Percentiles rank a stretch among this genome's conserved stretches.
These are phyloP conservation scores for Danio choprae DNA, from an alignment of 2,797 vertebrate genomes.

Conservation along the genomic window DNA sequence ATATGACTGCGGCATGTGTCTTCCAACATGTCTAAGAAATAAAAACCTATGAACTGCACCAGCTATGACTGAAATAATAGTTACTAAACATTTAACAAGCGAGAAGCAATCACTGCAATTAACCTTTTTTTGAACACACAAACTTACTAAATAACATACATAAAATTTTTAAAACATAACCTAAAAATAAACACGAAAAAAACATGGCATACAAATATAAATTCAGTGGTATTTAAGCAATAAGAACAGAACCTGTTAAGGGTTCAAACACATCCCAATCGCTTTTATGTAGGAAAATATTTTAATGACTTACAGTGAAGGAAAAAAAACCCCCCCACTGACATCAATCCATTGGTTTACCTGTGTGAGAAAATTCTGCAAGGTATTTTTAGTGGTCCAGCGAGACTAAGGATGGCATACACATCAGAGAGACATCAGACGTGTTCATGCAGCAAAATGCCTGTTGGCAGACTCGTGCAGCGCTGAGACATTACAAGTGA, in stretches of 20 bases:
- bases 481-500: slow-evolving; percentile 8
- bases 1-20: too few relatives aligned
- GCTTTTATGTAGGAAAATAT: slow-evolving; percentile 3
- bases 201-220: neutral
- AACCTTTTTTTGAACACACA: too few relatives aligned
- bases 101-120: too few relatives aligned
- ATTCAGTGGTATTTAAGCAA: neutral
- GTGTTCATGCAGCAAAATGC: neutral
- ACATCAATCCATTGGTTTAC: slow-evolving; percentile 29
- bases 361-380: neutral
- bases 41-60: too few relatives aligned
- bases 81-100: too few relatives aligned
- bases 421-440: slow-evolving; percentile 18
- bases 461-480: neutral
- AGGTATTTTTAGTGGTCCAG: slow-evolving; percentile 41
- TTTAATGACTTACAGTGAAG: neutral
- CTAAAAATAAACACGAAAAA: neutral
- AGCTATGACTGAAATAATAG: too few relatives aligned
- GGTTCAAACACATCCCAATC: neutral
- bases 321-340: neutral
- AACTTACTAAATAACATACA: too few relatives aligned
- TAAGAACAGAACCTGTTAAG: neutral
- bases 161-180: neutral
- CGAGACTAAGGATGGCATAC: neutral
- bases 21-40: too few relatives aligned